phyloP scores from a whole-genome alignment of 2,113 vertebrate species.

The Chaenocephalus aceratus region DNA sequence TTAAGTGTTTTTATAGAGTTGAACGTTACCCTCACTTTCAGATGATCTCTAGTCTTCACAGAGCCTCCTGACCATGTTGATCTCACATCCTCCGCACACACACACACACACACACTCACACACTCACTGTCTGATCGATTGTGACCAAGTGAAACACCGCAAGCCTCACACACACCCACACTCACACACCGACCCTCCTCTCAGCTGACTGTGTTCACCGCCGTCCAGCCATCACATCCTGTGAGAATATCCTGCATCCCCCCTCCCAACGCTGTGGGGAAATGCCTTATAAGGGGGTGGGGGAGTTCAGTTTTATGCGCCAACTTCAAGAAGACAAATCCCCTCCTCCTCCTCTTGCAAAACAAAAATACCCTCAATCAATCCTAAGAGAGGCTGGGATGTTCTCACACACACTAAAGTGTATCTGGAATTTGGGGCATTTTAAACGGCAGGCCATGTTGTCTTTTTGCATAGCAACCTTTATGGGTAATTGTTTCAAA shows the following conservation, averaged over 20 bases:
- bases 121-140: slow-evolving; percentile 22
- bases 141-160: background rate
- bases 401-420: slow-evolving; percentile 21
- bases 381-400: slow-evolving; percentile 26
- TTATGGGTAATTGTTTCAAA: too few species aligned
- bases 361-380: slow-evolving; percentile 12
- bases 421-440: slow-evolving; percentile 53
- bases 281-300: slow-evolving; percentile 82
- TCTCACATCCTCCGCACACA: slow-evolving; percentile 65
- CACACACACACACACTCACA: slow-evolving; percentile 30
- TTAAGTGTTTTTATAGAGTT: background rate
- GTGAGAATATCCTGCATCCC: slow-evolving; percentile 83
- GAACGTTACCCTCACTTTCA: slow-evolving; percentile 73
- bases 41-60: slow-evolving; percentile 52
- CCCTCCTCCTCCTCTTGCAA: background rate
- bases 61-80: slow-evolving; percentile 56
- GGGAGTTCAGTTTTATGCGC: slow-evolving; percentile 57
- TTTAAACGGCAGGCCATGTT: background rate
- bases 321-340: slow-evolving; percentile 32
- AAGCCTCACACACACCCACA: background rate
- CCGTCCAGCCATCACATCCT: slow-evolving; percentile 79
- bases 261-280: slow-evolving; percentile 63
- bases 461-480: too few species aligned
- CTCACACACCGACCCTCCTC: slow-evolving; percentile 37
- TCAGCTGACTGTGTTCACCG: slow-evolving; percentile 60